phyloP scores from a whole-genome alignment of 2,888 invertebrate genomes.

The Eristalis tenax region DNA sequence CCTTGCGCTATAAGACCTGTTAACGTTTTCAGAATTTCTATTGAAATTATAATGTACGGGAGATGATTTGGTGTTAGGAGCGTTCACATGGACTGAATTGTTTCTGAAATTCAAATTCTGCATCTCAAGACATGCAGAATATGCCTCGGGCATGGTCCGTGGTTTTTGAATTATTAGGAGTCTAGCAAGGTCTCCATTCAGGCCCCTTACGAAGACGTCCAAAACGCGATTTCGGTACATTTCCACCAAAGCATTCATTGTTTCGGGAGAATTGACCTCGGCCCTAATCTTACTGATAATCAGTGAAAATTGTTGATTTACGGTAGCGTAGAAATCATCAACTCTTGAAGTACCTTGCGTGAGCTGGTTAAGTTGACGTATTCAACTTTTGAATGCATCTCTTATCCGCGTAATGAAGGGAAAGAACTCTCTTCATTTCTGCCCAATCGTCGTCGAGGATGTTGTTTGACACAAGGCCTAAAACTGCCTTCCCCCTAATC shows the following conservation, averaged over 20 bases:
- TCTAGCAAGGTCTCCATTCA: background rate
- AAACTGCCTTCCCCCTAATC: no score
- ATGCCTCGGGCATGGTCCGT: slow-evolving; percentile 42
- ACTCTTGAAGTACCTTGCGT: slow-evolving; percentile 3
- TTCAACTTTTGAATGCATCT: slow-evolving; percentile 17
- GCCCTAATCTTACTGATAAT: no score
- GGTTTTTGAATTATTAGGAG: slow-evolving; percentile 44
- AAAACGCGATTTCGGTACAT: background rate
- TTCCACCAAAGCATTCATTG: background rate
- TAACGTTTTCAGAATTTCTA: no score
- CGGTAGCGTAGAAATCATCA: background rate
- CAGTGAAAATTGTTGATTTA: background rate
- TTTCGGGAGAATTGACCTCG: no score
- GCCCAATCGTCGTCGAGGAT: no score
- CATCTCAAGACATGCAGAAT: slow-evolving; percentile 57
- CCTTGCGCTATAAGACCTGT: no score
- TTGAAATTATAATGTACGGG: background rate
- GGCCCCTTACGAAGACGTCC: background rate
- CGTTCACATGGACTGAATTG: slow-evolving; percentile 9
- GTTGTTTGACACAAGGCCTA: no score
- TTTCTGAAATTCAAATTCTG: slow-evolving; percentile 39
- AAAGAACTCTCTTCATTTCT: no score
- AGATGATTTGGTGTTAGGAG: slow-evolving; percentile 3
- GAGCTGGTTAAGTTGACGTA: slow-evolving; percentile 59
- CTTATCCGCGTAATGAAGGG: no score